Conservation (phyloP, 2,888 invertebrate species). For the Nymphalis c-album region DNA sequence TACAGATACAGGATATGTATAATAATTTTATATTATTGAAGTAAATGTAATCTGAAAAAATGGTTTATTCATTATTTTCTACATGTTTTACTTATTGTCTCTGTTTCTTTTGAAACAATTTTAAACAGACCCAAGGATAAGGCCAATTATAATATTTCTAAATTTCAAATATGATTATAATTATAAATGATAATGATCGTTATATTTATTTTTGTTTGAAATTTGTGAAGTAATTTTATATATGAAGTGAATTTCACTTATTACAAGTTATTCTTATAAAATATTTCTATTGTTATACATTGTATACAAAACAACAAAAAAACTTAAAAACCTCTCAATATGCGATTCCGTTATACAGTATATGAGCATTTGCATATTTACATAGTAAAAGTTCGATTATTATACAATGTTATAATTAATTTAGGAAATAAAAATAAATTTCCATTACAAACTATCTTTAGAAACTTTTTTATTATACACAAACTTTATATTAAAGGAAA, state of each 20-base stretch:
- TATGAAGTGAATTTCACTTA: neutral
- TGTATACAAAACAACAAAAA: neutral
- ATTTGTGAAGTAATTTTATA: neutral
- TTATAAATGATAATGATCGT: neutral
- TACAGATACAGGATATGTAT: conserved; percentile 20
- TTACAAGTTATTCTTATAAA: conserved; percentile 2
- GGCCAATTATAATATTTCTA: neutral
- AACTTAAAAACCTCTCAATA: conserved; percentile 3
- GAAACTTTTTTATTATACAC: conserved; percentile 11
- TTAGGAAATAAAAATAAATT: conserved; percentile 37
- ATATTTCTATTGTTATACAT: neutral
- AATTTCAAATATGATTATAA: conserved; percentile 7
- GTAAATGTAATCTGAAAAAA: conserved; percentile 7
- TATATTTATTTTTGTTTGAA: neutral
- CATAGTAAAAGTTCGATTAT: conserved; percentile 30
- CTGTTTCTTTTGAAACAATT: conserved; percentile 40
- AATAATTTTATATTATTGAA: conserved; percentile 3
- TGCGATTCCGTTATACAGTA: conserved; percentile 5
- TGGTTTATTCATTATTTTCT: conserved; percentile 21
- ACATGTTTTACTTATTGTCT: conserved; percentile 47
- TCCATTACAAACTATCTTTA: conserved; percentile 18
- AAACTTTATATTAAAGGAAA: conserved; percentile 18
- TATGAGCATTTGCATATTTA: conserved; percentile 35
- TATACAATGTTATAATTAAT: conserved; percentile 28
- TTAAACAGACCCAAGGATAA: conserved; percentile 7